A percentile compares a stretch with the other conserved stretches of the same genome.
Conservation (phyloP, 2,888 invertebrate genomes). For the Agrotis clavis region DNA sequence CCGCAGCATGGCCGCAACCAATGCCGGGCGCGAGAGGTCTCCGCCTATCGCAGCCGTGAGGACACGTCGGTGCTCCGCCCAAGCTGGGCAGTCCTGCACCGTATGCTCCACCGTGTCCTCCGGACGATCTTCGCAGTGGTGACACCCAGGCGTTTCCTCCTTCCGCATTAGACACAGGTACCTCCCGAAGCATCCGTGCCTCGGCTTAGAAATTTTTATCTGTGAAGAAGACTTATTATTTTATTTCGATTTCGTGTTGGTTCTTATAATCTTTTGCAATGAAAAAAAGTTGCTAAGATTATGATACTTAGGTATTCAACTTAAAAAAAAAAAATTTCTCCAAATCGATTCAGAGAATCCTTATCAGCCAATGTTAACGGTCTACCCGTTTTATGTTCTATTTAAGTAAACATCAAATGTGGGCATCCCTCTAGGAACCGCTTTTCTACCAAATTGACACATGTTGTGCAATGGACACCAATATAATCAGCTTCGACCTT, state of each 20-base stretch:
- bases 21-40: too few relatives aligned
- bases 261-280: neutral
- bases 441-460: neutral
- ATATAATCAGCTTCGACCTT: conserved; percentile 5
- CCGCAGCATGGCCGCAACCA: too few relatives aligned
- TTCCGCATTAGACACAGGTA: too few relatives aligned
- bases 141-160: too few relatives aligned
- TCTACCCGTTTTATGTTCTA: neutral
- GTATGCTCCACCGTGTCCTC: too few relatives aligned
- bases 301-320: too few relatives aligned
- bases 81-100: too few relatives aligned
- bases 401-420: neutral
- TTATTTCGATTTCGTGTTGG: neutral
- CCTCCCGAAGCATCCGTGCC: too few relatives aligned
- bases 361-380: neutral
- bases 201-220: neutral
- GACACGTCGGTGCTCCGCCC: too few relatives aligned
- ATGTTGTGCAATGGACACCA: neutral
- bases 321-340: neutral
- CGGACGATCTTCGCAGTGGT: too few relatives aligned
- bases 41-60: too few relatives aligned
- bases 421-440: neutral
- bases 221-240: neutral
- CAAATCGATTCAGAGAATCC: neutral
- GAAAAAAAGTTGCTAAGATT: too few relatives aligned